phyloP scores from a whole-genome alignment of 2,797 vertebrate genomes.

The Eospalax fontanierii region DNA sequence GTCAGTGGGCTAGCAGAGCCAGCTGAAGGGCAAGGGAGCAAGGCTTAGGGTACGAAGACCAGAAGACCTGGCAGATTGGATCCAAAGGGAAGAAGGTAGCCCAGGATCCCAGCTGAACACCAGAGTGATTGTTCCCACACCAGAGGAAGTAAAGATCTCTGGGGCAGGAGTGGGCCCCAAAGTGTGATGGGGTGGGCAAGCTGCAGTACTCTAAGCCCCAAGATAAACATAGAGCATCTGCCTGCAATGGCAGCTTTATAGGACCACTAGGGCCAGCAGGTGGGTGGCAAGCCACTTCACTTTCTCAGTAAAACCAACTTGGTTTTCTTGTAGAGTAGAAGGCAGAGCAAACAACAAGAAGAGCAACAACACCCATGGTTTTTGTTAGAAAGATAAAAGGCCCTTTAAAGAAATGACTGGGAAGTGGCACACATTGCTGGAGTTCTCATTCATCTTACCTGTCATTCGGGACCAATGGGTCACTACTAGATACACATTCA shows the following conservation, averaged over 20 bases:
- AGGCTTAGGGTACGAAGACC: neutral
- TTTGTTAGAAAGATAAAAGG: conserved; percentile 58
- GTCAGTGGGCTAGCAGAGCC: conserved; percentile 48
- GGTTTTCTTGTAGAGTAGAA: neutral
- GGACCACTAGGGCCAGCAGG: neutral
- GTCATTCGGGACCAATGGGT: neutral
- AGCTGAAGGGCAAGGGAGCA: neutral
- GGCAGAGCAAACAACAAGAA: conserved; percentile 33
- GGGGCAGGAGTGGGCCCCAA: neutral
- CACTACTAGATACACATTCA: conserved; percentile 1
- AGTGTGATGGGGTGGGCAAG: neutral
- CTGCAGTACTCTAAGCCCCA: neutral
- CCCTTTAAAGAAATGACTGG: conserved; percentile 25
- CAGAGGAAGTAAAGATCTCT: neutral
- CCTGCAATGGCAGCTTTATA: neutral
- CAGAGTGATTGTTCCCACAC: neutral
- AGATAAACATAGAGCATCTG: neutral
- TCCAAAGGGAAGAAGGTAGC: neutral
- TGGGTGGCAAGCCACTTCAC: neutral
- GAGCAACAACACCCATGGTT: neutral
- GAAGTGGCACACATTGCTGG: neutral
- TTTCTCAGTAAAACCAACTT: conserved; percentile 28
- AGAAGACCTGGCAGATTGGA: neutral
- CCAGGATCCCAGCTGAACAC: conserved; percentile 10
- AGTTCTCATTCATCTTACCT: neutral